Evolutionary conservation across 2,797 vertebrate genomes (phyloP), one percentile per base, ranked within the genome.

Genomic region (Smutsia temminckii): DNA sequence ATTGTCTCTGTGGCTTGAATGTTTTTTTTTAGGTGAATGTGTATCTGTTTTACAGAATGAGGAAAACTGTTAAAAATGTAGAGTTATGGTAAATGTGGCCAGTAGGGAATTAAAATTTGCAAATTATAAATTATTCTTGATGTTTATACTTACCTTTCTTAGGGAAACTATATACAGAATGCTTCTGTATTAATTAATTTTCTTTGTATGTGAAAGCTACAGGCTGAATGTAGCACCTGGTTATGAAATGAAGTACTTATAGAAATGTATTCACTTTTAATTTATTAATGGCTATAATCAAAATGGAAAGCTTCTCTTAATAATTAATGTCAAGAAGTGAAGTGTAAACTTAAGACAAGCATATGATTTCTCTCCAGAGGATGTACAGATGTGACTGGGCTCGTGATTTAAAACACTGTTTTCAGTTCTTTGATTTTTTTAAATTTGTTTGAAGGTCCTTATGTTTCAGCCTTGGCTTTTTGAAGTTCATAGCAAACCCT

Each of bases 271-370:
- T 97, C 85, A 91, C 66, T 88, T 96, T 95, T 93, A 91, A 96
- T 96, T 95, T 93, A 96, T 96, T 97, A 95, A 90, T 96, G 85
- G 85, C 78, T 89, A 80, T 95, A 95, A 93, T 97, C 74, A 91
- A 69, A 66, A 94, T 95, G 91, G 96, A 96, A 96, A 92, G 92
- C 87, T 91, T 96, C 96, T 95, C 93, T 97, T 95, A 95, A 96
- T 92, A 96, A 96, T 95, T 96, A 84, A 95, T 84, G 88, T 93
- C 95, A 89, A 93, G 78, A 91, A 93, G 94, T 92, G 68, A 93
- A 86, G 40, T 84, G 23, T 96, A 94, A 97, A 96, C 93, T 92
- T 97, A 79, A 75, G 69, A 75, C 49, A 87, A 46, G 59, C 95
- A 92, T 93, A 85, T 92, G 68, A 80, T 49, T 88, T 96, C 46